Evolutionary conservation across 2,888 invertebrate species (phyloP).

Genomic region (Hecatera dysodea): DNA sequence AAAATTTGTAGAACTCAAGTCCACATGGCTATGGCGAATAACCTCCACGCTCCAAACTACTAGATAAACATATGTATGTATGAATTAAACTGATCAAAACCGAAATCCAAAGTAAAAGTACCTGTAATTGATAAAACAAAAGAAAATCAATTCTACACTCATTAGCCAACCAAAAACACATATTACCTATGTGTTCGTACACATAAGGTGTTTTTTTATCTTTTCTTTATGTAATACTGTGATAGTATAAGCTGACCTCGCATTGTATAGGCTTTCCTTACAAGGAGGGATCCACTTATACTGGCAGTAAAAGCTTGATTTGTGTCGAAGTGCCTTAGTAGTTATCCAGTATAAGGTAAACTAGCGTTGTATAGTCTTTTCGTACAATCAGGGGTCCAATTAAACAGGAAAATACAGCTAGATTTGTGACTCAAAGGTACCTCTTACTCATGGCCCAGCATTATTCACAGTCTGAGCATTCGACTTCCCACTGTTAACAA

Average conservation of each 20-base stretch:
- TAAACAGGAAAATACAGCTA: background rate
- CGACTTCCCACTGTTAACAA: slow-evolving; percentile 48
- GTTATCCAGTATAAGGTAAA: background rate
- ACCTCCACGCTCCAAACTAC: too few species aligned
- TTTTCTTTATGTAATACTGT: background rate
- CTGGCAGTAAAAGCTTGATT: background rate
- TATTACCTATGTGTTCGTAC: too few species aligned
- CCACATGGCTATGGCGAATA: too few species aligned
- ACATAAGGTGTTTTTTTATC: too few species aligned
- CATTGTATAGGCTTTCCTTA: background rate
- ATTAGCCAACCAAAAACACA: too few species aligned
- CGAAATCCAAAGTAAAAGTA: too few species aligned
- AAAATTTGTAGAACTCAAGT: too few species aligned
- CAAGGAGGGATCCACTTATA: background rate
- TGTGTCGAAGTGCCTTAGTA: background rate
- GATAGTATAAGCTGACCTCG: background rate
- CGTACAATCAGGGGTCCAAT: too few species aligned
- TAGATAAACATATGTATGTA: too few species aligned
- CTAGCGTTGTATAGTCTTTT: background rate
- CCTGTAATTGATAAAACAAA: too few species aligned
- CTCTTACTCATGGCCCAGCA: slow-evolving; percentile 49
- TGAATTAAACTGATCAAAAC: too few species aligned
- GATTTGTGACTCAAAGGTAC: background rate
- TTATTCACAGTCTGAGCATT: slow-evolving; percentile 68
- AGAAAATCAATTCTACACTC: too few species aligned